phyloP scores from a whole-genome alignment of 2,888 invertebrate genomes.

The Mechanitis messenoides region DNA sequence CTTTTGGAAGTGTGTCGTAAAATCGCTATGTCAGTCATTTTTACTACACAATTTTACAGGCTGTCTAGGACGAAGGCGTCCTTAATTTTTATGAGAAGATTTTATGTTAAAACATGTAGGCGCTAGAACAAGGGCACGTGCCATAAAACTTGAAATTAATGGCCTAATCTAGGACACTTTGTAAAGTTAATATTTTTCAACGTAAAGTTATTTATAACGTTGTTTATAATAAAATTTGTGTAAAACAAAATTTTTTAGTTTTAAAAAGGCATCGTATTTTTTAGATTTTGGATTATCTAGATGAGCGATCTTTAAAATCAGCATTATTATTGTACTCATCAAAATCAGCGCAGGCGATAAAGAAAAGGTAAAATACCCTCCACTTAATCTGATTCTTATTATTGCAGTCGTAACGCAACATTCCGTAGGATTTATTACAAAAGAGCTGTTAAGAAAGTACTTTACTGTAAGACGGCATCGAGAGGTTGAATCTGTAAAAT shows the following conservation, averaged over 20 bases:
- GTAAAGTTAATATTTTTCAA: background rate
- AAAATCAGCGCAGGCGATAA: constrained; percentile 44
- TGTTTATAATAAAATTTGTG: too few relatives aligned
- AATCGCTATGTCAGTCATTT: constrained; percentile 27
- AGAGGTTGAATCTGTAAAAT: constrained; percentile 58
- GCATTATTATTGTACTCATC: constrained; percentile 35
- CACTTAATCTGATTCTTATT: constrained; percentile 67
- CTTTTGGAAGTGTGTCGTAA: constrained; percentile 29
- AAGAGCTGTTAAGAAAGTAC: constrained; percentile 60
- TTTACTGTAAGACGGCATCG: constrained; percentile 54
- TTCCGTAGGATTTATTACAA: constrained; percentile 67
- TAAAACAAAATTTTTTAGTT: too few relatives aligned
- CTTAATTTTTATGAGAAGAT: constrained; percentile 24
- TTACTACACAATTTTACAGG: constrained; percentile 26
- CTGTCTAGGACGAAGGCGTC: constrained; percentile 17
- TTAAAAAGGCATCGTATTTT: background rate
- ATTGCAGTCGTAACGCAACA: constrained; percentile 64
- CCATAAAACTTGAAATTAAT: constrained; percentile 9
- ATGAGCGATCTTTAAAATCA: constrained; percentile 26
- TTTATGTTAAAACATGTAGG: constrained; percentile 18
- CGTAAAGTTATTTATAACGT: background rate
- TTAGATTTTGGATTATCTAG: constrained; percentile 10
- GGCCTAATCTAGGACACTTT: constrained; percentile 1
- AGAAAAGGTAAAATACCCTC: constrained; percentile 59
- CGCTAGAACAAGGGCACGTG: constrained; percentile 14